Conservation (phyloP, 2,888 invertebrate genomes). For the Spatulosminthurus flaviceps region DNA sequence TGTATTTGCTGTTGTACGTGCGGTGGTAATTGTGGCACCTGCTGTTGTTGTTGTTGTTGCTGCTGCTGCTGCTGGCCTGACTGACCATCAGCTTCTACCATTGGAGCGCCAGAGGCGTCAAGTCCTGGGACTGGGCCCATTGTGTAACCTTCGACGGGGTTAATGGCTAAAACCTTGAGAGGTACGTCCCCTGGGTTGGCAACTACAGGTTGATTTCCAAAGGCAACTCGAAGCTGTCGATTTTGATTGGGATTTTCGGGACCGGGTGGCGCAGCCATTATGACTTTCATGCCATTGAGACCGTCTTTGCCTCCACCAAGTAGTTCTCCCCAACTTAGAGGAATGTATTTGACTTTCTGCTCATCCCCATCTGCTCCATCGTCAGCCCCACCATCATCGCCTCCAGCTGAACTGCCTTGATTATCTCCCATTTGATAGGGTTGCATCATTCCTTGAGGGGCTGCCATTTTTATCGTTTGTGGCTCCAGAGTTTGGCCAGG, state of each 20-base stretch:
- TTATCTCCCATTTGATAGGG: neutral
- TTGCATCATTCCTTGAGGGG: slow-evolving; percentile 18
- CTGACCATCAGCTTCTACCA: neutral
- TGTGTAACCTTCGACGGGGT: slow-evolving; percentile 40
- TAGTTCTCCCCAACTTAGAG: slow-evolving; percentile 42
- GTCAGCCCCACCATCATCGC: too few relatives aligned
- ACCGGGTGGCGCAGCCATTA: slow-evolving; percentile 29
- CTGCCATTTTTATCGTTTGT: neutral
- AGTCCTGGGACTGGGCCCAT: slow-evolving; percentile 22
- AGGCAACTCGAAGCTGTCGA: slow-evolving; percentile 37
- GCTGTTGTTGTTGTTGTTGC: too few relatives aligned
- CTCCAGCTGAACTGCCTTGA: neutral
- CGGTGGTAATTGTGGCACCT: too few relatives aligned
- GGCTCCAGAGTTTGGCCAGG: slow-evolving; percentile 17
- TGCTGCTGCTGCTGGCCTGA: neutral
- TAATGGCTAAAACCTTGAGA: slow-evolving; percentile 32
- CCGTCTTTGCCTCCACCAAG: slow-evolving; percentile 31
- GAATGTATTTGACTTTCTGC: slow-evolving; percentile 41
- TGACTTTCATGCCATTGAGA: slow-evolving; percentile 36
- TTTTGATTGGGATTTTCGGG: slow-evolving; percentile 23
- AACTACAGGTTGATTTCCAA: slow-evolving; percentile 36
- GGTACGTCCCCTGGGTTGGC: slow-evolving; percentile 36
- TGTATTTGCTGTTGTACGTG: too few relatives aligned
- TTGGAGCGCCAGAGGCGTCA: neutral
- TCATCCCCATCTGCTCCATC: neutral